A percentile compares a stretch with the other conserved stretches of the same genome.
Conservation (phyloP, 2,113 vertebrate species). For the Leuciscus idus region DNA sequence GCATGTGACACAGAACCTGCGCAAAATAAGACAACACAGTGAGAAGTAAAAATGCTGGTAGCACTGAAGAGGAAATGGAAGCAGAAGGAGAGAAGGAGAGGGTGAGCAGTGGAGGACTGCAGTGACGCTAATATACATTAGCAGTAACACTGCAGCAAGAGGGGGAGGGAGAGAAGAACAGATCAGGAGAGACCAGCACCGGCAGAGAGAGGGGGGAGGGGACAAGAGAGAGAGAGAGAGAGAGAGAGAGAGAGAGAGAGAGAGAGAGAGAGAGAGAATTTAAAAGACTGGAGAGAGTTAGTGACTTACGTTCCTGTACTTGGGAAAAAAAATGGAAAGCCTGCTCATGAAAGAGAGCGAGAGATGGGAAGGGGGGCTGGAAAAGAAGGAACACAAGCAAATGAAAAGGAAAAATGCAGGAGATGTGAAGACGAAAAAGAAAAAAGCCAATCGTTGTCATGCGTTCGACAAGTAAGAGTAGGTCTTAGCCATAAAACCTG, state of each 20-base stretch:
- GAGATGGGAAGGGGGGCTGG: constrained; percentile 17
- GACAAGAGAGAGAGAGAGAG: constrained; percentile 30
- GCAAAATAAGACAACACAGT: constrained; percentile 2
- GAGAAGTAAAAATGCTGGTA: constrained; percentile 32
- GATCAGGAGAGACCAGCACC: constrained; percentile 7
- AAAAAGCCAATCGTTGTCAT: neutral
- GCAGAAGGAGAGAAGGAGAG: constrained; percentile 34
- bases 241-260: constrained; percentile 60
- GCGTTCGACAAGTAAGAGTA: neutral
- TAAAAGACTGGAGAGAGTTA: constrained; percentile 67
- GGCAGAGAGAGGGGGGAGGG: constrained; percentile 48
- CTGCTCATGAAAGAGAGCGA: constrained; percentile 52
- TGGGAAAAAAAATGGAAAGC: constrained; percentile 66
- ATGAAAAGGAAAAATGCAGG: neutral
- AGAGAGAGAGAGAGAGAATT: constrained; percentile 2
- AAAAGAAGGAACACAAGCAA: constrained; percentile 19
- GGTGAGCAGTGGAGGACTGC: constrained; percentile 56
- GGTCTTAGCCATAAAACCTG: neutral
- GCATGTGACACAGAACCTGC: constrained; percentile 33
- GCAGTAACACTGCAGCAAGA: constrained; percentile 78
- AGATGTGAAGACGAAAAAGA: neutral
- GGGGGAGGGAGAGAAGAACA: constrained; percentile 64
- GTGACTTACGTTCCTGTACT: constrained; percentile 66
- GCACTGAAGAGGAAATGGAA: constrained; percentile 14
- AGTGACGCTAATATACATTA: constrained; percentile 77